Evolutionary conservation across 2,797 vertebrate species (phyloP).

Genomic region (Microhierax caerulescens): DNA sequence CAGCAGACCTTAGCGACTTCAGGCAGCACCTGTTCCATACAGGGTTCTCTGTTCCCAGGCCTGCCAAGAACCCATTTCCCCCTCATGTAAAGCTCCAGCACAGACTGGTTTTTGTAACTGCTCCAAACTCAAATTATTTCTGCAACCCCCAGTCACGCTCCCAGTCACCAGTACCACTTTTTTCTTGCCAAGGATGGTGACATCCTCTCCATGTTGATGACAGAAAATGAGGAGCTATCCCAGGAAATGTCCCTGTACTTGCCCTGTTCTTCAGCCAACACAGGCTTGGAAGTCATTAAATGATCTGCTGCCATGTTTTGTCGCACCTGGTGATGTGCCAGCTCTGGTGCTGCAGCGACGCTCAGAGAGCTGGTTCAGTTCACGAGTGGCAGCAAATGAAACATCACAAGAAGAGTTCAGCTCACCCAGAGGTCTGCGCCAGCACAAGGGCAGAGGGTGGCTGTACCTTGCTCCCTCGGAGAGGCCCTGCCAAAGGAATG

Average conservation of each 20-base stretch:
- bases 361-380: background rate
- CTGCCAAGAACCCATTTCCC: background rate
- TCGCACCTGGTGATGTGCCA: fast-evolving
- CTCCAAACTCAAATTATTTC: background rate
- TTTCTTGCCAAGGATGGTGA: background rate
- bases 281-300: background rate
- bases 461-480: background rate
- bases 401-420: background rate
- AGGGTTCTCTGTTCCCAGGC: background rate
- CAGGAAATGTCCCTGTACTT: background rate
- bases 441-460: background rate
- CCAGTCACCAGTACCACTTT: fast-evolving
- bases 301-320: background rate
- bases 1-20: background rate
- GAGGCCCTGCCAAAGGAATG: background rate
- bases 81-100: background rate
- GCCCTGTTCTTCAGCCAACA: background rate
- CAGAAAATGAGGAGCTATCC: background rate
- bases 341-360: background rate
- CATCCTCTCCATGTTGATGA: fast-evolving
- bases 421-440: background rate
- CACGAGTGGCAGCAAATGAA: background rate
- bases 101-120: background rate
- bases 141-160: background rate
- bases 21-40: fast-evolving